Percentiles rank a stretch among this genome's conserved stretches.
phyloP scores from a whole-genome alignment of 2,888 invertebrate species.

The Parnassius mnemosyne region DNA sequence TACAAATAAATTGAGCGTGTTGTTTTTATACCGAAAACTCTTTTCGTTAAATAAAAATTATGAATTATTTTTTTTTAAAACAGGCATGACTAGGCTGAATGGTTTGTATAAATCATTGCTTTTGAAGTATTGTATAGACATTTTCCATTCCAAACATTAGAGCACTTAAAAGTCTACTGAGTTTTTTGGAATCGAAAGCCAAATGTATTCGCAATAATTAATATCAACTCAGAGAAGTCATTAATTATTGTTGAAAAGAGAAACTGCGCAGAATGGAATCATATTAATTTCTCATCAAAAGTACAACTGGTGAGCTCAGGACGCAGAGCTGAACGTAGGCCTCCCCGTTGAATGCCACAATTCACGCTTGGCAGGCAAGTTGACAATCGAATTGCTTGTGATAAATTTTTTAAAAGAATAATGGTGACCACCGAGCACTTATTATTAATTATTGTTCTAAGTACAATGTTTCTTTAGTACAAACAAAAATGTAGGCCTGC shows the following conservation, averaged over 20 bases:
- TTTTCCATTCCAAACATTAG: constrained; percentile 61
- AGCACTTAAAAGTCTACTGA: constrained; percentile 66
- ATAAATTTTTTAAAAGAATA: no score
- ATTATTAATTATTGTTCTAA: no score
- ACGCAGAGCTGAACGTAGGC: no score
- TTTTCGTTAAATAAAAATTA: constrained; percentile 5
- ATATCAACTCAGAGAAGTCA: constrained; percentile 28
- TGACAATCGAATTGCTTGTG: no score
- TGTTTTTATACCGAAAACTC: constrained; percentile 1
- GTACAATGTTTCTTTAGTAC: no score
- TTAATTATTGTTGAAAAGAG: constrained; percentile 17
- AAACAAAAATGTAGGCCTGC: no score
- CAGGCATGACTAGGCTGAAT: constrained; percentile 39
- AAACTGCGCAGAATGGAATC: no score
- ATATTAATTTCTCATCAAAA: no score
- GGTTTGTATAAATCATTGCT: constrained; percentile 16
- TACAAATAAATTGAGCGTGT: constrained; percentile 3
- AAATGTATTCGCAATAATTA: constrained; percentile 55
- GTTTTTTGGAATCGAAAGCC: constrained; percentile 52
- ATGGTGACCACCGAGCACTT: no score
- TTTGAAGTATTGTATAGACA: constrained; percentile 39
- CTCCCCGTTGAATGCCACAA: no score
- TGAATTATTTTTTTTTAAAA: constrained; percentile 11
- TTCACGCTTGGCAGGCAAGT: no score
- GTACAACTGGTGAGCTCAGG: no score